A percentile compares a stretch with the other conserved stretches of the same genome.
phyloP scores from a whole-genome alignment of 2,888 invertebrate genomes.

The Drosophila neotestacea region DNA sequence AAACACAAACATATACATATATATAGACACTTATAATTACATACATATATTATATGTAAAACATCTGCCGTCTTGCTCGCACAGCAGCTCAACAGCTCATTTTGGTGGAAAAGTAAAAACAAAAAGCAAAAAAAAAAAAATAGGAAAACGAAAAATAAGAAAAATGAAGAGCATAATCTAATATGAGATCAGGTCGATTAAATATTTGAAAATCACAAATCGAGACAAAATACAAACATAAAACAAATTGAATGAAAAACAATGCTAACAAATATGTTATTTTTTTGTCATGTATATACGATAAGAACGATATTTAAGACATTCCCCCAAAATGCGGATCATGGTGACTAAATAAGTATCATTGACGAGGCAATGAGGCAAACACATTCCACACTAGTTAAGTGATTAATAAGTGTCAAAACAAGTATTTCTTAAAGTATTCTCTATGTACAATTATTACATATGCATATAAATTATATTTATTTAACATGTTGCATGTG shows the following conservation, averaged over 20 bases:
- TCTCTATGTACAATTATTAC: slow-evolving; percentile 49
- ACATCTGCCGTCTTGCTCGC: slow-evolving; percentile 31
- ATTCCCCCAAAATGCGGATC: slow-evolving; percentile 26
- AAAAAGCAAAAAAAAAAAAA: not conserved
- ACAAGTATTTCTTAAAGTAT: slow-evolving; percentile 62
- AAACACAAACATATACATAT: slow-evolving; percentile 3
- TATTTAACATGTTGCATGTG: slow-evolving; percentile 34
- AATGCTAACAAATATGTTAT: slow-evolving; percentile 1
- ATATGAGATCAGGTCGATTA: not conserved
- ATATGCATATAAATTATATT: slow-evolving; percentile 22
- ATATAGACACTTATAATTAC: slow-evolving; percentile 7
- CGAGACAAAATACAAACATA: not conserved
- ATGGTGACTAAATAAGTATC: slow-evolving; percentile 6
- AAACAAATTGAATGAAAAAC: not conserved
- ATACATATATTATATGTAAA: slow-evolving; percentile 14
- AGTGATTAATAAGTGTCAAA: slow-evolving; percentile 48
- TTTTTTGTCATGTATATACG: slow-evolving; percentile 3
- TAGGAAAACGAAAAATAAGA: not conserved
- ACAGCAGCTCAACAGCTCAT: slow-evolving; percentile 23
- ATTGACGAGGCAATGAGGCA: slow-evolving; percentile 46
- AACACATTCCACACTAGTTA: slow-evolving; percentile 55
- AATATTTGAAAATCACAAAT: not conserved
- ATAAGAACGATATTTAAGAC: slow-evolving; percentile 7
- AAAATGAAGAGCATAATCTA: not conserved
- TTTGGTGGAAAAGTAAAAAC: slow-evolving; percentile 38